Conservation (phyloP, 2,888 invertebrate genomes). For the Agrochola litura region DNA sequence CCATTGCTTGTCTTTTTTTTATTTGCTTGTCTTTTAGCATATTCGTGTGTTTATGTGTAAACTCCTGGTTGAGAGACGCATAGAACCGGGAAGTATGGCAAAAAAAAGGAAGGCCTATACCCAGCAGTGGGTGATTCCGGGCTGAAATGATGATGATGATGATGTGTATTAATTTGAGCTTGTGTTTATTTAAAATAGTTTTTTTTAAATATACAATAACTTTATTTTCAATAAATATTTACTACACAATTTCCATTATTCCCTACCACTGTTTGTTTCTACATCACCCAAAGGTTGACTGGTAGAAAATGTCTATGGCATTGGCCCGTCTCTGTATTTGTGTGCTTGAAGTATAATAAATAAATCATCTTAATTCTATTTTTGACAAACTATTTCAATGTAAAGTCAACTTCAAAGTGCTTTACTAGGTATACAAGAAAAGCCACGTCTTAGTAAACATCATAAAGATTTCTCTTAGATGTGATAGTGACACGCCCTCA, state of each 20-base stretch:
- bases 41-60: too few species aligned
- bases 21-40: too few species aligned
- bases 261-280: neutral
- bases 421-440: neutral
- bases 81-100: too few species aligned
- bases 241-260: neutral
- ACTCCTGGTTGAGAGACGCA: too few species aligned
- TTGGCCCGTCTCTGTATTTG: neutral
- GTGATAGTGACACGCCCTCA: constrained; percentile 5
- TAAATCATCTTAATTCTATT: neutral
- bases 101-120: too few species aligned
- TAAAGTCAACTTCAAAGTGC: neutral
- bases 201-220: too few species aligned
- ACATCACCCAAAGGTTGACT: neutral
- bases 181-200: too few species aligned
- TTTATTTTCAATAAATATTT: too few species aligned
- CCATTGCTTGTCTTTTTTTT: too few species aligned
- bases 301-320: neutral
- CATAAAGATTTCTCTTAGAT: constrained; percentile 24
- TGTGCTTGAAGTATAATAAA: neutral
- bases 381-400: neutral
- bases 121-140: too few species aligned
- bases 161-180: too few species aligned
- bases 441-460: neutral
- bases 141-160: too few species aligned